These are phyloP conservation scores for Galleria mellonella DNA, from an alignment of 1,140 invertebrate species.

Conservation along the genomic window DNA sequence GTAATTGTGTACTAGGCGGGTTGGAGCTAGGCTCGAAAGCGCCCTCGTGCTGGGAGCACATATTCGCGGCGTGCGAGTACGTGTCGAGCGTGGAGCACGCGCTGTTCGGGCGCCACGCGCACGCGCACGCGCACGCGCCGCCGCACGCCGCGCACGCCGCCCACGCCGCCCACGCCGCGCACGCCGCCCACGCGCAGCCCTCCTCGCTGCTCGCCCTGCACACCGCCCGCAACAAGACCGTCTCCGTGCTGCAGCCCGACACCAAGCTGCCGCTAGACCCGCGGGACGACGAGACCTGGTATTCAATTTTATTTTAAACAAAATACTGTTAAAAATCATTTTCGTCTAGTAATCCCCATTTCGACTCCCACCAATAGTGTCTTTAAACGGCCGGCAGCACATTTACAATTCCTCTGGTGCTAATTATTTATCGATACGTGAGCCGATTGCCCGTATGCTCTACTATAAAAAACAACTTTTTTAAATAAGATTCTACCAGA, in stretches of 20 bases:
- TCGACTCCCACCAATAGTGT: too few species aligned
- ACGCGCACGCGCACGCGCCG: slow-evolving; percentile 19
- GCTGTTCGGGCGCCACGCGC: slow-evolving; percentile 81
- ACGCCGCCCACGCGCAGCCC: slow-evolving; percentile 50
- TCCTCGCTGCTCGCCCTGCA: slow-evolving; percentile 54
- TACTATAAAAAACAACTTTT: too few species aligned
- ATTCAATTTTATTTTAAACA: too few species aligned
- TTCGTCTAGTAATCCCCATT: too few species aligned
- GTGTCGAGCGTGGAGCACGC: slow-evolving; percentile 92
- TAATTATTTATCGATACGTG: too few species aligned
- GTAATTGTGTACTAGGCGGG: slow-evolving; percentile 73
- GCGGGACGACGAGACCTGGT: slow-evolving; percentile 86
- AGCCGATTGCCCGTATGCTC: too few species aligned
- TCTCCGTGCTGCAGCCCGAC: slow-evolving; percentile 73
- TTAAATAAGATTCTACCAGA: too few species aligned
- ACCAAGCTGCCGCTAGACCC: slow-evolving; percentile 61
- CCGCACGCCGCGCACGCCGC: slow-evolving; percentile 64
- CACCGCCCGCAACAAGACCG: slow-evolving; percentile 68
- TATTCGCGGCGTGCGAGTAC: slow-evolving; percentile 93
- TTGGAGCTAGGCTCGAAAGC: slow-evolving; percentile 93
- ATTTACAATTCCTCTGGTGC: too few species aligned
- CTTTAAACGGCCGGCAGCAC: too few species aligned
- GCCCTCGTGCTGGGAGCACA: slow-evolving; percentile 93
- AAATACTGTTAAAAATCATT: too few species aligned
- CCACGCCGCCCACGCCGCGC: slow-evolving; percentile 72